Percentiles rank a stretch among this genome's conserved stretches.
These are phyloP conservation scores for Callorhinus ursinus DNA, from an alignment of 2,113 vertebrate genomes.

Conservation along the genomic window DNA sequence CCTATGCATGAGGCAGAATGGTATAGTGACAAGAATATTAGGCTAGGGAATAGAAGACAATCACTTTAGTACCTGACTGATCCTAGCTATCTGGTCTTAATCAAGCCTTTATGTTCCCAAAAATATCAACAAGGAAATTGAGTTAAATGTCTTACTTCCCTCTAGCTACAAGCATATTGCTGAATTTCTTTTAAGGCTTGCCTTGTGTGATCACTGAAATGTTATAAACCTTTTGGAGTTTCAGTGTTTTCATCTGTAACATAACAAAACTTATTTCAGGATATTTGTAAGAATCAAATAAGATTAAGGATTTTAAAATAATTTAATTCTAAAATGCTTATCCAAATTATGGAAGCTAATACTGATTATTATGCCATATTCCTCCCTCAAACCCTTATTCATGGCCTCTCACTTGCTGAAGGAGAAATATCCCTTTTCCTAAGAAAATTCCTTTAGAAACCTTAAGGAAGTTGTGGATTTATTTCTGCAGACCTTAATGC, in stretches of 20 bases:
- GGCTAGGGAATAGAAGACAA: not conserved
- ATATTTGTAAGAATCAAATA: not conserved
- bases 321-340: slow-evolving; percentile 25
- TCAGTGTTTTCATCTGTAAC: not conserved
- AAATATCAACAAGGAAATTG: not conserved
- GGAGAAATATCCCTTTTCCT: not conserved
- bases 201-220: not conserved
- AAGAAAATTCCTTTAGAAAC: not conserved
- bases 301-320: not conserved
- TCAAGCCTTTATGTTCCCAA: not conserved
- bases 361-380: not conserved
- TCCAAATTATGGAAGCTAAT: not conserved
- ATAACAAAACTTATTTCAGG: not conserved
- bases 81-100: not conserved
- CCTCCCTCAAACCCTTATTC: not conserved
- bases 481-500: not conserved
- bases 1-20: not conserved
- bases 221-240: not conserved
- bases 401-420: not conserved
- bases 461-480: not conserved
- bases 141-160: not conserved
- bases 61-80: not conserved
- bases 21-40: not conserved
- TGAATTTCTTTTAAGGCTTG: not conserved
- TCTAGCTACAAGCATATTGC: not conserved